A percentile compares a stretch with the other conserved stretches of the same genome.
These are phyloP conservation scores for Anarsia innoxiella DNA, from an alignment of 2,888 invertebrate species.

Conservation along the genomic window DNA sequence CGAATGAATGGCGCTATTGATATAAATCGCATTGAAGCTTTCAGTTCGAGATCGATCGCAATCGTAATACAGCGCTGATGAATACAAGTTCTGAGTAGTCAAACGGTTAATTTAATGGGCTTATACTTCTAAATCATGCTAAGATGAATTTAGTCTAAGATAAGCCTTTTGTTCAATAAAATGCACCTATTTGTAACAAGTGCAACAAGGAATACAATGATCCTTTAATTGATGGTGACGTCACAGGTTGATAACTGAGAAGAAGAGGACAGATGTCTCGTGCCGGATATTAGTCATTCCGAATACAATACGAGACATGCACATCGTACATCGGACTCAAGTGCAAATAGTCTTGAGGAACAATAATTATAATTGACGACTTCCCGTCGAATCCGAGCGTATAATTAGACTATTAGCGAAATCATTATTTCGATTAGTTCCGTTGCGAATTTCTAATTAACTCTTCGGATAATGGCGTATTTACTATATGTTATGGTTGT, in stretches of 20 bases:
- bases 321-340: slow-evolving; percentile 36
- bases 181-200: slow-evolving; percentile 23
- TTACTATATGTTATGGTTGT: too few relatives aligned
- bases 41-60: slow-evolving; percentile 33
- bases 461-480: too few relatives aligned
- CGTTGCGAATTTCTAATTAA: too few relatives aligned
- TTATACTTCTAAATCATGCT: not conserved
- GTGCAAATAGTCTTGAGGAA: slow-evolving; percentile 42
- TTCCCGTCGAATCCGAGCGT: slow-evolving; percentile 48
- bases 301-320: slow-evolving; percentile 32
- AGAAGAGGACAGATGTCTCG: slow-evolving; percentile 48
- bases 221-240: slow-evolving; percentile 38
- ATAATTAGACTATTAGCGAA: slow-evolving; percentile 21
- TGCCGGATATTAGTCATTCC: slow-evolving; percentile 65
- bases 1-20: slow-evolving; percentile 41
- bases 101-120: slow-evolving; percentile 21
- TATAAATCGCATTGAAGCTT: slow-evolving; percentile 39
- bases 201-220: slow-evolving; percentile 26
- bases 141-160: not conserved
- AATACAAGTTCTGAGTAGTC: slow-evolving; percentile 20
- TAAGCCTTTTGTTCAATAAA: not conserved
- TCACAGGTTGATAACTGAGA: slow-evolving; percentile 38
- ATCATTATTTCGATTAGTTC: slow-evolving; percentile 10
- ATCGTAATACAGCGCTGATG: slow-evolving; percentile 33
- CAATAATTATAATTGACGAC: slow-evolving; percentile 66